Evolutionary conservation across 2,888 invertebrate genomes (phyloP), one percentile per base, ranked within the genome.

Genomic region (Seira musarum): DNA sequence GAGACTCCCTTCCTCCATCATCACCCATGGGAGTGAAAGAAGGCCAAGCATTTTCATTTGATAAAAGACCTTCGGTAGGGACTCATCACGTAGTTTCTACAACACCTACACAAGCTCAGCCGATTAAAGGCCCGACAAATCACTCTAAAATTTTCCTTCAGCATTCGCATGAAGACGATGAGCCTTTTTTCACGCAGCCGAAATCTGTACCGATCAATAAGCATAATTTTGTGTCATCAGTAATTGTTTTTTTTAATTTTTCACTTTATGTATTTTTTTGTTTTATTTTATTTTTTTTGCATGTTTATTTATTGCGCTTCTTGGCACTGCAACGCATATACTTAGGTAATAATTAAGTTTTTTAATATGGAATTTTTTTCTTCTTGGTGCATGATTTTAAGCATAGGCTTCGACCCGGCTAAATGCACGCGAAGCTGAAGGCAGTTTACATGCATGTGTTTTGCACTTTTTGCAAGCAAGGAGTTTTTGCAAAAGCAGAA

Each of bases 1-100:
- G 92, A 21, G 91, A 91, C 80, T 88, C 88, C 88, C 88, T 83
- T 17, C 88, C 87, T 2, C 92, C 92, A 30, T 90, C 92, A 10
- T 92, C 93, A 0, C 92, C 93, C 10, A 79, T 78, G 72, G 82
- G 82, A 40, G 75, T 82, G 8, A 92, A 92, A 87, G 94, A 94
- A 88, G 88, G 88, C 75, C 95, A 95, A 88, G 95, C 95, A 66
- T 96, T 96, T 90, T 92, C 93, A 74, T 96, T 96, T 90, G 95
- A 95, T 89, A 95, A 95, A 89, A 94, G 93, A 89, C 90, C 92
- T 67, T 93, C 85, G 74, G 82, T 84, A 64, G 71, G 77, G 53
- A 76, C 77, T 30, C 60, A 57, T 19, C 46, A 71, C 25, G 61
- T 73, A 22, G 49, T 21, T 35, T 64, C 35, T 65, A 67, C 71